These are phyloP conservation scores for Ceratosolen fusciceps DNA, from an alignment of 1,140 invertebrate genomes.

Conservation along the genomic window DNA sequence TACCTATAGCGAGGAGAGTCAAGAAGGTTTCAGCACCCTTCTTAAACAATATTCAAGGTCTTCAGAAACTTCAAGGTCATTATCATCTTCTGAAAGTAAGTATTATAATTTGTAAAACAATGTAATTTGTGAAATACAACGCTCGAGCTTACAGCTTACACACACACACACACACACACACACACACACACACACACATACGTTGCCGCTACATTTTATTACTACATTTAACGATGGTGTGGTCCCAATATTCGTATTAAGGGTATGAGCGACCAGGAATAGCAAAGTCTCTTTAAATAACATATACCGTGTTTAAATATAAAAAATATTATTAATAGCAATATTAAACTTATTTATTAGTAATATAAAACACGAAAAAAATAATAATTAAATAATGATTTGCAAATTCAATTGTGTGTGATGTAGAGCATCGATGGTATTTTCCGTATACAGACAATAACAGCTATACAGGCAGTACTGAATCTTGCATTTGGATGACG, in stretches of 20 bases:
- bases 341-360: no score
- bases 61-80: conserved; percentile 49
- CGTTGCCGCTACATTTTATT: no score
- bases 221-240: no score
- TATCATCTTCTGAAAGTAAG: conserved; percentile 60
- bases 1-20: conserved; percentile 79
- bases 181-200: not conserved
- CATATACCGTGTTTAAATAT: no score
- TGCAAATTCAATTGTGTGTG: not conserved
- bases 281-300: no score
- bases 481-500: conserved; percentile 65
- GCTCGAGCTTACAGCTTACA: not conserved
- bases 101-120: no score
- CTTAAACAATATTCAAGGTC: conserved; percentile 53
- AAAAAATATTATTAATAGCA: no score
- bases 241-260: no score
- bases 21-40: conserved; percentile 61
- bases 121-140: not conserved
- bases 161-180: no score
- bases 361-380: no score
- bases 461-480: conserved; percentile 67
- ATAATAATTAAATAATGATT: no score
- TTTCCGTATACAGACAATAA: conserved; percentile 66
- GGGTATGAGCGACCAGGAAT: no score
- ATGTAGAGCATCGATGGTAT: conserved; percentile 63